A percentile compares a stretch with the other conserved stretches of the same genome.
phyloP scores from a whole-genome alignment of 1,140 invertebrate species.

The Macrobrachium nipponense region DNA sequence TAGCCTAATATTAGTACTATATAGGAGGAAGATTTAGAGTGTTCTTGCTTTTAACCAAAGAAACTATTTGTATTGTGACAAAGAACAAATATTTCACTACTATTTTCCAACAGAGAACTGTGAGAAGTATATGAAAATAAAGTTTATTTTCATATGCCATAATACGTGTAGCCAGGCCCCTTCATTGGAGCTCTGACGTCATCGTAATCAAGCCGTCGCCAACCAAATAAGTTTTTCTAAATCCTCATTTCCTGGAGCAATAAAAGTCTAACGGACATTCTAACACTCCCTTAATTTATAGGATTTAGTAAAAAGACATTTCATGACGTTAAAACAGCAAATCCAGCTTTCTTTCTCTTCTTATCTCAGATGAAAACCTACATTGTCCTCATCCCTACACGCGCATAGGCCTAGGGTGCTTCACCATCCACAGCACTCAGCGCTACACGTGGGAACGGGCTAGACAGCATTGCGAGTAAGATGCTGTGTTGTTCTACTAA shows the following conservation, averaged over 20 bases:
- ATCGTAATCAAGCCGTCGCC: too few species aligned
- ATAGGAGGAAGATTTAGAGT: too few species aligned
- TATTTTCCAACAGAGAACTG: too few species aligned
- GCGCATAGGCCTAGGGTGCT: slow-evolving; percentile 11
- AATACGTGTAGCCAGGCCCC: too few species aligned
- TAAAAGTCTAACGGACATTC: neutral
- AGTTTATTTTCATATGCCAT: too few species aligned
- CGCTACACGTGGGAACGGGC: slow-evolving; percentile 8
- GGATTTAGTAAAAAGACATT: neutral
- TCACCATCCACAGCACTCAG: slow-evolving; percentile 3
- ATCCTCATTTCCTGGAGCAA: too few species aligned
- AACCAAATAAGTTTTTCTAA: too few species aligned
- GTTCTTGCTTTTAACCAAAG: too few species aligned
- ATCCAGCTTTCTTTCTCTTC: neutral
- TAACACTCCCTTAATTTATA: neutral
- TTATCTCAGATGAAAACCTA: neutral
- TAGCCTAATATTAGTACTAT: too few species aligned
- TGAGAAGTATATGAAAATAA: neutral
- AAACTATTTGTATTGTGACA: too few species aligned
- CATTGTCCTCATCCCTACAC: slow-evolving; percentile 19
- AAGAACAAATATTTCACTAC: too few species aligned
- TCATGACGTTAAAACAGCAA: neutral
- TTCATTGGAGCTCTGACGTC: too few species aligned
- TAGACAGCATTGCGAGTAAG: slow-evolving; percentile 15
- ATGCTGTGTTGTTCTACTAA: neutral